These are phyloP conservation scores for Archips crataeganus DNA, from an alignment of 2,888 invertebrate species.

Conservation along the genomic window DNA sequence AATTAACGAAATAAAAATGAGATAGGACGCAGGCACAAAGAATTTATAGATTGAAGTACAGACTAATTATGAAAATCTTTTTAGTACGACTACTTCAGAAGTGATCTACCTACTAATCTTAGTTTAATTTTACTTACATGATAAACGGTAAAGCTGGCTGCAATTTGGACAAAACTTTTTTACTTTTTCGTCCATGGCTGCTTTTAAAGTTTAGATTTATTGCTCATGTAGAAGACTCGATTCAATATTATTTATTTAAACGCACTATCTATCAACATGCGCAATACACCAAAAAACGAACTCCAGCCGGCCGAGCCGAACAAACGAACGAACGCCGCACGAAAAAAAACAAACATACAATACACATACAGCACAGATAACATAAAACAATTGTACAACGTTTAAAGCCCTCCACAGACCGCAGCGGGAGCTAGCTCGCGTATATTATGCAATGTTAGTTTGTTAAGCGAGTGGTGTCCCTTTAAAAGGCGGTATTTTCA, in stretches of 20 bases:
- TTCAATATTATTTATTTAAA: background rate
- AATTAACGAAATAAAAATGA: no score
- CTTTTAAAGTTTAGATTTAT: background rate
- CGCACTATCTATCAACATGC: background rate
- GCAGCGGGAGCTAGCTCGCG: no score
- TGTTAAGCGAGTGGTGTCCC: no score
- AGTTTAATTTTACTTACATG: constrained; percentile 63
- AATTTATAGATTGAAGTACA: no score
- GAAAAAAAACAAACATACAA: no score
- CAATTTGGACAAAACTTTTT: constrained; percentile 75
- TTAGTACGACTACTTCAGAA: background rate
- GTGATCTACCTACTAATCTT: constrained; percentile 3
- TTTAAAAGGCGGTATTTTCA: no score
- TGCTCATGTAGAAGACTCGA: background rate
- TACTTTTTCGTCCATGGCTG: constrained; percentile 63
- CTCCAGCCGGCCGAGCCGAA: no score
- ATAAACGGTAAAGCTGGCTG: constrained; percentile 70
- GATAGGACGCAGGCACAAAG: no score
- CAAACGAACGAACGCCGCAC: background rate
- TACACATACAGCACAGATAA: no score
- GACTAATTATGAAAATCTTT: no score
- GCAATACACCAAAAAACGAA: background rate
- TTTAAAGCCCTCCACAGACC: no score
- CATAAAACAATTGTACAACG: background rate
- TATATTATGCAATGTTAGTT: no score